Conservation (phyloP, 2,888 invertebrate genomes). For the Dynastes maya region DNA sequence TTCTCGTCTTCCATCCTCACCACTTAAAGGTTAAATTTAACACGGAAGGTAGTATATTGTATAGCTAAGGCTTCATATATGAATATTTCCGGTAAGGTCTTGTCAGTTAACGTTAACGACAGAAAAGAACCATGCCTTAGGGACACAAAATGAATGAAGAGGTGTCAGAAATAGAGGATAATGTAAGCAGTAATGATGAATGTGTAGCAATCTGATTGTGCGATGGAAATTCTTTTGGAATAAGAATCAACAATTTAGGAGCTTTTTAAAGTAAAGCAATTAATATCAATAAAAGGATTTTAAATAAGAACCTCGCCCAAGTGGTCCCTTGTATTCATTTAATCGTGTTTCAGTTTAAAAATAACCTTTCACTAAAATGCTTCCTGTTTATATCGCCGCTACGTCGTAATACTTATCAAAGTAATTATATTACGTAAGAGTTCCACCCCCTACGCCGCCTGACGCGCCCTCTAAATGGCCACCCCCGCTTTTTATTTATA, state of each 20-base stretch:
- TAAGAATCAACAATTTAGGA: too few species aligned
- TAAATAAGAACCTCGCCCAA: not conserved
- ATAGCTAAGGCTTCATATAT: constrained; percentile 38
- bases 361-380: constrained; percentile 19
- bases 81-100: constrained; percentile 28
- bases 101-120: constrained; percentile 24
- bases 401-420: constrained; percentile 9
- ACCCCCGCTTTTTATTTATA: not conserved
- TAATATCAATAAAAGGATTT: too few species aligned
- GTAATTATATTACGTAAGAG: constrained; percentile 30
- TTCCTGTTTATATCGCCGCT: constrained; percentile 9
- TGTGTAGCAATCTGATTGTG: too few species aligned
- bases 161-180: too few species aligned
- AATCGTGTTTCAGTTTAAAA: constrained; percentile 6
- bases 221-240: too few species aligned
- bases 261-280: too few species aligned
- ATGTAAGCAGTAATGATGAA: too few species aligned
- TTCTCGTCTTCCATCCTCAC: not conserved
- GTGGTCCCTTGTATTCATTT: not conserved
- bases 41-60: constrained; percentile 51
- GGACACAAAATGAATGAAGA: not conserved
- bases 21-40: constrained; percentile 50
- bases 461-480: not conserved
- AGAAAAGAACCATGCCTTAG: constrained; percentile 13
- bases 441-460: not conserved